These are phyloP conservation scores for Grantiella picta DNA, from an alignment of 2,113 vertebrate genomes.

Conservation along the genomic window DNA sequence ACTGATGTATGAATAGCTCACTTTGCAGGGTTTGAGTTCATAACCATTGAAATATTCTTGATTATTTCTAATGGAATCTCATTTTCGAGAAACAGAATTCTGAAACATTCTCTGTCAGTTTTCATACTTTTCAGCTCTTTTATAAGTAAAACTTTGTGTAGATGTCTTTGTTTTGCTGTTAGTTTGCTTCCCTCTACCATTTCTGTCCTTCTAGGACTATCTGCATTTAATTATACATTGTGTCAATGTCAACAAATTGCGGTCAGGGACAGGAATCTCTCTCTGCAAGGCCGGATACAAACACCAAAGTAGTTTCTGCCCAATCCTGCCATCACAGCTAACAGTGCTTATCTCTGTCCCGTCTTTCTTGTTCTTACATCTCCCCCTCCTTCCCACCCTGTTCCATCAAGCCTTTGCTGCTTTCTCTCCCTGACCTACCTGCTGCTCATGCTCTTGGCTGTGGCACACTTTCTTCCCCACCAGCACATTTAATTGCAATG, in stretches of 20 bases:
- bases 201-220: slow-evolving; percentile 6
- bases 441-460: not conserved
- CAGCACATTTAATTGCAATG: slow-evolving; percentile 17
- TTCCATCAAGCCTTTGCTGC: not conserved
- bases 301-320: slow-evolving; percentile 4
- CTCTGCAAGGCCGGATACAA: not conserved
- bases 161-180: not conserved
- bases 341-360: not conserved
- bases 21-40: not conserved
- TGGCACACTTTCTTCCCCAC: slow-evolving; percentile 7
- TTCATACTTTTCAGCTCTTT: not conserved
- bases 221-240: slow-evolving; percentile 33
- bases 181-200: not conserved
- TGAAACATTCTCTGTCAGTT: not conserved
- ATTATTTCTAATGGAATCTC: not conserved
- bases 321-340: not conserved
- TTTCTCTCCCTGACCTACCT: not conserved
- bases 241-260: not conserved
- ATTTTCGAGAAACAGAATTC: not conserved
- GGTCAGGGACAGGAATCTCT: not conserved
- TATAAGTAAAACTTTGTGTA: not conserved
- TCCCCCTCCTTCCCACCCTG: not conserved
- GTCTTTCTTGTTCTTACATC: slow-evolving; percentile 8
- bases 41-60: not conserved
- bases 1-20: not conserved